Conservation (phyloP, 2,113 vertebrate species). For the Chlorocebus sabaeus region DNA sequence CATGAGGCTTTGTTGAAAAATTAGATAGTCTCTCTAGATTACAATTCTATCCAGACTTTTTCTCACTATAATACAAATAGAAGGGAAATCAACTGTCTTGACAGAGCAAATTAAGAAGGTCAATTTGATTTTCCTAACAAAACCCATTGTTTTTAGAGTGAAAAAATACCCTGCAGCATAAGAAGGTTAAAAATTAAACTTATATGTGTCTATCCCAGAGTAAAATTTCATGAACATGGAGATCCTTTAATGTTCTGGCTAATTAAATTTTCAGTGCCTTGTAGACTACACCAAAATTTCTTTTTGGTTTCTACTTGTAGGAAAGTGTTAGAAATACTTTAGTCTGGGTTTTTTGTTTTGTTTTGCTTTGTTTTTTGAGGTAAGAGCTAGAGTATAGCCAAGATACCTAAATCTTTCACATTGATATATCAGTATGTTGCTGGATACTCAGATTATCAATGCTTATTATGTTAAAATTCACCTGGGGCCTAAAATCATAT, state of each 20-base stretch:
- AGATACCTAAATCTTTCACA: background rate
- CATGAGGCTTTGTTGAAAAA: slow-evolving; percentile 1
- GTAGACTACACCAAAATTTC: background rate
- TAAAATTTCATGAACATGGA: background rate
- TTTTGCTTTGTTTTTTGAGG: background rate
- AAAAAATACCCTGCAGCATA: background rate
- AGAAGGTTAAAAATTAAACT: background rate
- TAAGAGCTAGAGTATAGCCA: background rate
- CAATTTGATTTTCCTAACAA: background rate
- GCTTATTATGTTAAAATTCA: background rate
- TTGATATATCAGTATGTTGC: background rate
- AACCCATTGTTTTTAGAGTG: background rate
- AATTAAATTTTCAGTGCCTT: background rate
- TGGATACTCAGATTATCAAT: background rate
- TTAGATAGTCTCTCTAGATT: background rate
- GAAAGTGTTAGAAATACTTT: background rate
- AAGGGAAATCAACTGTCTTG: background rate
- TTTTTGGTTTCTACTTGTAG: background rate
- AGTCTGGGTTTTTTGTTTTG: background rate
- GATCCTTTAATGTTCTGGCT: background rate
- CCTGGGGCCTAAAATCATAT: background rate
- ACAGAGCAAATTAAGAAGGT: background rate
- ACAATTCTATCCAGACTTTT: slow-evolving; percentile 12
- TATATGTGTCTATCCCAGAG: background rate
- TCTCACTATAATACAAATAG: background rate